phyloP scores from a whole-genome alignment of 1,140 invertebrate genomes.

The Halesus radiatus region DNA sequence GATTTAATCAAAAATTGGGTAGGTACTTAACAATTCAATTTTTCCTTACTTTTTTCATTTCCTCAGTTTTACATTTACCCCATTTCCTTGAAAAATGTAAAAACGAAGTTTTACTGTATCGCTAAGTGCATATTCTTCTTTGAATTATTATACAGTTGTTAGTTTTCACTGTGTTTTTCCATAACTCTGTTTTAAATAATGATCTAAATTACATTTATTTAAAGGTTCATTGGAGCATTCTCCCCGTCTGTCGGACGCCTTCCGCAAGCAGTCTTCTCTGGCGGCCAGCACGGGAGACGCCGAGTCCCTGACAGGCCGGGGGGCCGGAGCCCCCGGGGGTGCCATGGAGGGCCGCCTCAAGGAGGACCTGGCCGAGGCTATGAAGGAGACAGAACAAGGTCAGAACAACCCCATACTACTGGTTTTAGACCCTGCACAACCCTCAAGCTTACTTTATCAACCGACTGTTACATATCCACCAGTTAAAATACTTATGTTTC shows the following conservation, averaged over 20 bases:
- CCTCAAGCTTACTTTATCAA: too few relatives aligned
- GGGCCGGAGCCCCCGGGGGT: conserved; percentile 49
- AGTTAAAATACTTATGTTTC: too few relatives aligned
- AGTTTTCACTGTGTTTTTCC: neutral
- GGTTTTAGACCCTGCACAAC: too few relatives aligned
- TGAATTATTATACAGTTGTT: neutral
- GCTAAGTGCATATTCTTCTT: neutral
- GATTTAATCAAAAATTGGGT: too few relatives aligned
- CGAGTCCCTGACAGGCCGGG: conserved; percentile 63
- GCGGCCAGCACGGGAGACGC: conserved; percentile 71
- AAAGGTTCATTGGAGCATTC: conserved; percentile 92
- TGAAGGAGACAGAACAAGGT: conserved; percentile 78
- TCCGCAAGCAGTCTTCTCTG: conserved; percentile 67
- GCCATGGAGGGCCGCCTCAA: conserved; percentile 82
- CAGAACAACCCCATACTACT: conserved; percentile 47
- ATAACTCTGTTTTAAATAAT: neutral
- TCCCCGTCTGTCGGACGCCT: conserved; percentile 84
- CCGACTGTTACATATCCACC: too few relatives aligned
- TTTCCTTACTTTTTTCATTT: too few relatives aligned
- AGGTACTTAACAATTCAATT: too few relatives aligned
- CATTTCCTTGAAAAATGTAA: too few relatives aligned
- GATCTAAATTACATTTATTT: conserved; percentile 46
- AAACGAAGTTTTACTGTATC: too few relatives aligned
- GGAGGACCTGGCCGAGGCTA: conserved; percentile 94
- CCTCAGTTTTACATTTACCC: too few relatives aligned